A percentile compares a stretch with the other conserved stretches of the same genome.
Conservation (phyloP, 2,888 invertebrate genomes). For the Troides helena region DNA sequence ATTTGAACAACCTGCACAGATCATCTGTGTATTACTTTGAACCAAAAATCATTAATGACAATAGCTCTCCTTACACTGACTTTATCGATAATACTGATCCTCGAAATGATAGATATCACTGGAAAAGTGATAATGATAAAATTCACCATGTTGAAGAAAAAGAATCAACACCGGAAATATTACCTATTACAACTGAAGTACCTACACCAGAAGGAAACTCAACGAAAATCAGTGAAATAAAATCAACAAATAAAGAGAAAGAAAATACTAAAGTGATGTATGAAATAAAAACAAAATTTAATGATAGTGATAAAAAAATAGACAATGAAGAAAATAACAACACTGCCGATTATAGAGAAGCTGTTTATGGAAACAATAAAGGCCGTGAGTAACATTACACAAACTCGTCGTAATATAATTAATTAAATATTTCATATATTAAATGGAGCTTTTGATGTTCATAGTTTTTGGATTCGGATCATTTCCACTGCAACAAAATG, state of each 20-base stretch:
- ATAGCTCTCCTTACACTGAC: background rate
- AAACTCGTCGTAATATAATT: too few relatives aligned
- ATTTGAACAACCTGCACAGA: background rate
- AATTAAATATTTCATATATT: too few relatives aligned
- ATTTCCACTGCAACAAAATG: too few relatives aligned
- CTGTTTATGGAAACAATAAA: too few relatives aligned
- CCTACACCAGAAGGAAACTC: background rate
- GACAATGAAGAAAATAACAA: background rate
- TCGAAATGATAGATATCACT: conserved; percentile 23
- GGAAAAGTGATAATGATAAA: conserved; percentile 5
- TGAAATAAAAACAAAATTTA: background rate
- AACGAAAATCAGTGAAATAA: background rate
- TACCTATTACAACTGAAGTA: background rate
- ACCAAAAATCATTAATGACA: background rate
- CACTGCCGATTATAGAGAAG: too few relatives aligned
- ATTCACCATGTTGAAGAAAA: background rate
- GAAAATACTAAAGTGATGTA: background rate
- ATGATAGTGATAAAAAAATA: background rate
- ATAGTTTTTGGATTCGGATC: too few relatives aligned
- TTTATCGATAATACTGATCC: conserved; percentile 23
- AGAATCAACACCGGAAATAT: background rate
- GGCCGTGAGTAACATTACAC: too few relatives aligned
- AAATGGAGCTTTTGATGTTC: too few relatives aligned
- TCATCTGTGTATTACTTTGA: background rate
- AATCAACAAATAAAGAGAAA: background rate